Evolutionary conservation across 2,797 vertebrate species (phyloP).

Genomic region (Acrossocheilus fasciatus): DNA sequence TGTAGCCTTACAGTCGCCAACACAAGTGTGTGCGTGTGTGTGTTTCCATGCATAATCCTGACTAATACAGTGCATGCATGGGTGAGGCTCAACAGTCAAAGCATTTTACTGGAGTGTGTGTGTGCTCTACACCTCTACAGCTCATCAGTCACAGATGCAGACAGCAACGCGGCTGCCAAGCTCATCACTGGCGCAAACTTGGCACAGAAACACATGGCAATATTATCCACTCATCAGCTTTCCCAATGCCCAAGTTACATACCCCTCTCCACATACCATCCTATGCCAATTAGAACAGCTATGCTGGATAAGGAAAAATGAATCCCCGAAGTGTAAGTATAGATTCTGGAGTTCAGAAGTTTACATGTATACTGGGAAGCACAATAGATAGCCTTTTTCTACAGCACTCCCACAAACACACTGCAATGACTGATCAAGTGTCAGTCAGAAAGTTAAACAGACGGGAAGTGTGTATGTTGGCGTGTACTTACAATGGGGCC

Average conservation of each 20-base stretch:
- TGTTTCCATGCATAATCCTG: conserved; percentile 48
- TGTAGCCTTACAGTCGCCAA: conserved; percentile 60
- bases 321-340: conserved; percentile 3
- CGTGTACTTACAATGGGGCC: conserved; percentile 14
- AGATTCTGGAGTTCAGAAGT: conserved; percentile 10
- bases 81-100: conserved; percentile 30
- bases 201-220: conserved; percentile 29
- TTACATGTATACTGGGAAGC: conserved; percentile 14
- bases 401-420: conserved; percentile 19
- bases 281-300: conserved; percentile 35
- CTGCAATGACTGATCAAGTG: conserved; percentile 40
- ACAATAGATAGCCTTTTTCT: conserved; percentile 25
- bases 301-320: background rate
- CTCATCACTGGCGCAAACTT: conserved; percentile 38
- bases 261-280: conserved; percentile 7
- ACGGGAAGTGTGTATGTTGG: conserved; percentile 46
- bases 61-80: conserved; percentile 35
- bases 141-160: conserved; percentile 48
- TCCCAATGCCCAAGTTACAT: conserved; percentile 14
- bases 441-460: conserved; percentile 42
- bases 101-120: conserved; percentile 27
- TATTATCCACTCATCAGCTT: conserved; percentile 40
- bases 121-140: conserved; percentile 36
- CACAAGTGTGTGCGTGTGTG: conserved; percentile 56
- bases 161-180: conserved; percentile 30